A percentile compares a stretch with the other conserved stretches of the same genome.
Conservation (phyloP, 2,888 invertebrate genomes). For the Eristalis pertinax region DNA sequence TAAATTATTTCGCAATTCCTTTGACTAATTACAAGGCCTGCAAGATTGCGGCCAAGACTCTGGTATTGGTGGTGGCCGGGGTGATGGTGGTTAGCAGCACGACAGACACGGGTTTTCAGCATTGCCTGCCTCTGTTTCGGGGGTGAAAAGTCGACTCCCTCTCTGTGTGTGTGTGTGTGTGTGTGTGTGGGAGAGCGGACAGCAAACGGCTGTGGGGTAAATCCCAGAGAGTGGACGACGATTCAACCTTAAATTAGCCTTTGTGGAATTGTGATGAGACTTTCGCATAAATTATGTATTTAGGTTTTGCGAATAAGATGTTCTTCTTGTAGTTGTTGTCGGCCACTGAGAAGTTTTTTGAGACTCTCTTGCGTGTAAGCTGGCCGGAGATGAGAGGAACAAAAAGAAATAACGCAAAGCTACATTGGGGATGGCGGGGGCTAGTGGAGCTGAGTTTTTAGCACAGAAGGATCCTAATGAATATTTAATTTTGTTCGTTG, state of each 20-base stretch:
- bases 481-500: slow-evolving; percentile 58
- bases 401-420: slow-evolving; percentile 3
- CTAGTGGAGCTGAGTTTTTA: slow-evolving; percentile 41
- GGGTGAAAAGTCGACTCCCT: slow-evolving; percentile 18
- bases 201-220: not conserved
- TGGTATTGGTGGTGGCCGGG: slow-evolving; percentile 11
- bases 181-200: slow-evolving; percentile 17
- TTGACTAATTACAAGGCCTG: slow-evolving; percentile 56
- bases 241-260: slow-evolving; percentile 62
- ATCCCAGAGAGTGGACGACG: slow-evolving; percentile 46
- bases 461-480: slow-evolving; percentile 59
- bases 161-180: slow-evolving; percentile 23
- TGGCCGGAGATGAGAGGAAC: not conserved
- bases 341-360: slow-evolving; percentile 20
- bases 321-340: slow-evolving; percentile 21
- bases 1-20: slow-evolving; percentile 56
- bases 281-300: slow-evolving; percentile 62
- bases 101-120: not conserved
- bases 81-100: not conserved
- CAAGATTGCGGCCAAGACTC: slow-evolving; percentile 29
- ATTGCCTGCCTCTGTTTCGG: not conserved
- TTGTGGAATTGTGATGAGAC: slow-evolving; percentile 61
- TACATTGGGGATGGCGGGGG: not conserved
- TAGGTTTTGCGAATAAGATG: slow-evolving; percentile 43
- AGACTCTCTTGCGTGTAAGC: not conserved